These are phyloP conservation scores for Chiridota heheva DNA, from an alignment of 35 echinoderm and acorn worm species.

Conservation along the genomic window DNA sequence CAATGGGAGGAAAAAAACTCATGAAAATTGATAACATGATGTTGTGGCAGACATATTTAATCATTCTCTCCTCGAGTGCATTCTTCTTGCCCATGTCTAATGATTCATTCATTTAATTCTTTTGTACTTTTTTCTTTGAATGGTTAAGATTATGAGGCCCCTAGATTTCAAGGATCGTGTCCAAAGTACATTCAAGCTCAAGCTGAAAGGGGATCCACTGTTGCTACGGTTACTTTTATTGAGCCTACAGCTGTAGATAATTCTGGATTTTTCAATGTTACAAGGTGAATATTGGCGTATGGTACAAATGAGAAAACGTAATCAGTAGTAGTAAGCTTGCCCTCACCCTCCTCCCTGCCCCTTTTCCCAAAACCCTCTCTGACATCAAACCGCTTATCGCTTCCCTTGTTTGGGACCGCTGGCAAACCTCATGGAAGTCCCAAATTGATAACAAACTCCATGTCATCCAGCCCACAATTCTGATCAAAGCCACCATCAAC, in stretches of 20 bases:
- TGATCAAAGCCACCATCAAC: too few species aligned
- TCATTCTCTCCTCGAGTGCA: not conserved
- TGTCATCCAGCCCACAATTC: too few species aligned
- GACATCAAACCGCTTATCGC: too few species aligned
- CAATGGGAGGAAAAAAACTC: not conserved
- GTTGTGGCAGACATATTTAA: not conserved
- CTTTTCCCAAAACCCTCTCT: too few species aligned
- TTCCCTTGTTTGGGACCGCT: too few species aligned
- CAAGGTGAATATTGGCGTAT: too few species aligned
- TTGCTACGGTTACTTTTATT: not conserved
- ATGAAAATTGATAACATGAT: not conserved
- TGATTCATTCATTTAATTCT: not conserved
- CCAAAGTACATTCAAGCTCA: conserved; percentile 13
- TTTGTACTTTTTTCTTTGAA: not conserved
- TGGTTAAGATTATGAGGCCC: conserved; percentile 18
- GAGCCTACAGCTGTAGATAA: conserved; percentile 21
- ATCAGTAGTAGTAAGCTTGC: too few species aligned
- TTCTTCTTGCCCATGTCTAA: not conserved
- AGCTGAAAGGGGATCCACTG: conserved; percentile 32
- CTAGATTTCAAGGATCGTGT: not conserved
- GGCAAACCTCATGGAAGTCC: too few species aligned
- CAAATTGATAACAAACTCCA: too few species aligned
- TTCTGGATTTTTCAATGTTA: too few species aligned
- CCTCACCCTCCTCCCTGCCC: too few species aligned
- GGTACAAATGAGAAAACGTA: too few species aligned